phyloP scores from a whole-genome alignment of 2,888 invertebrate species.

The Sthenelais limicola region DNA sequence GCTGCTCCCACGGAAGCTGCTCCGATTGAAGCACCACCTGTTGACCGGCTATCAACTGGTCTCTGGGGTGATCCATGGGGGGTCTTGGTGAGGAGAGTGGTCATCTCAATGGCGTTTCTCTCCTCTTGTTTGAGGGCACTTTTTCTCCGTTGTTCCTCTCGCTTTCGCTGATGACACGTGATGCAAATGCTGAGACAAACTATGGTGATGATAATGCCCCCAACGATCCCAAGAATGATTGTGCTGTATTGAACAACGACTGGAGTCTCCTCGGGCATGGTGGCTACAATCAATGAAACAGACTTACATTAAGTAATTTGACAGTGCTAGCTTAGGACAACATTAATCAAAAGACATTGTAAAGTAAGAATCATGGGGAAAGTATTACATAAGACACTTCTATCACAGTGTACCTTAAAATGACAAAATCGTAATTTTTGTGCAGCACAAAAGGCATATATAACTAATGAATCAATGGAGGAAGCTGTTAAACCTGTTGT shows the following conservation, averaged over 20 bases:
- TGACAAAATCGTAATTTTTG: too few relatives aligned
- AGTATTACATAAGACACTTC: too few relatives aligned
- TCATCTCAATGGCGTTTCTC: conserved; percentile 43
- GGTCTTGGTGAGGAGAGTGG: conserved; percentile 46
- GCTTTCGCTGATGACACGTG: conserved; percentile 56
- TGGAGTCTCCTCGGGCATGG: conserved; percentile 50
- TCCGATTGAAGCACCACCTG: too few relatives aligned
- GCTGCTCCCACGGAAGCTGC: not conserved
- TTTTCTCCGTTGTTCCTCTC: conserved; percentile 40
- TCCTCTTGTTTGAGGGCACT: conserved; percentile 44
- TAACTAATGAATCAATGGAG: too few relatives aligned
- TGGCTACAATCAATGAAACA: too few relatives aligned
- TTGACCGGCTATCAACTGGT: not conserved
- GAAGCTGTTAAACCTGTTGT: too few relatives aligned
- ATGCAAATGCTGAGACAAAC: conserved; percentile 58
- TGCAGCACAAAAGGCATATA: too few relatives aligned
- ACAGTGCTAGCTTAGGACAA: too few relatives aligned
- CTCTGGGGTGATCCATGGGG: conserved; percentile 25
- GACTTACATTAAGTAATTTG: too few relatives aligned
- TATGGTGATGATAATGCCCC: conserved; percentile 60
- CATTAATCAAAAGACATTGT: too few relatives aligned
- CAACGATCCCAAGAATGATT: conserved; percentile 63
- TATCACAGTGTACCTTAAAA: too few relatives aligned
- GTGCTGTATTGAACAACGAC: conserved; percentile 51
- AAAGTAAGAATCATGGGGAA: too few relatives aligned